Conservation (phyloP, 1,140 invertebrate species). For the Aphidius gifuensis region DNA sequence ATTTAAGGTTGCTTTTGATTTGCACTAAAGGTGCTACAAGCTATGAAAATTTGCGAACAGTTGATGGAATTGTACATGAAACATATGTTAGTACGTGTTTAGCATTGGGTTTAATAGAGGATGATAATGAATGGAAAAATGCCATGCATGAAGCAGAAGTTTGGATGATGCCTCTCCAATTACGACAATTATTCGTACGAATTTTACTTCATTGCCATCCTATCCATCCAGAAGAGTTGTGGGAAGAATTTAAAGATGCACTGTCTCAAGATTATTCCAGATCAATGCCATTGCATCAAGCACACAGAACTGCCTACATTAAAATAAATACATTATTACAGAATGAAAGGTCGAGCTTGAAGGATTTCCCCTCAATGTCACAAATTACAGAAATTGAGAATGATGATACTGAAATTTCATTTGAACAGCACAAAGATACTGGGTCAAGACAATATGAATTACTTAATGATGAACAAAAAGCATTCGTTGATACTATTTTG, state of each 20-base stretch:
- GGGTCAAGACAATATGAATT: not conserved
- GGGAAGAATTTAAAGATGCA: constrained; percentile 19
- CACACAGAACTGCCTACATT: not conserved
- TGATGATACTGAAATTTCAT: not conserved
- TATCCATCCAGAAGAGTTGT: constrained; percentile 9
- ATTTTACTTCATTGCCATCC: constrained; percentile 14
- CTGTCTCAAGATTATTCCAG: constrained; percentile 15
- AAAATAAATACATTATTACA: not conserved
- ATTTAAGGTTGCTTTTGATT: constrained; percentile 16
- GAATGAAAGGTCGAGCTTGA: not conserved
- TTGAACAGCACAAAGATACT: not conserved
- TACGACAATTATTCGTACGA: constrained; percentile 15
- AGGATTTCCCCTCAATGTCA: not conserved
- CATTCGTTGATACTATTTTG: not conserved
- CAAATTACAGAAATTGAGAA: not conserved
- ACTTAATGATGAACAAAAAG: not conserved
- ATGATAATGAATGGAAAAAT: constrained; percentile 5
- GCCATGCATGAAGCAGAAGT: constrained; percentile 1
- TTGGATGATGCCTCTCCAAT: not conserved
- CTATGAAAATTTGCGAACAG: too few relatives aligned
- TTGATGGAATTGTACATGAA: not conserved
- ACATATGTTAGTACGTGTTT: not conserved
- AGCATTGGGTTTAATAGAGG: constrained; percentile 2
- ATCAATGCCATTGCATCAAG: not conserved
- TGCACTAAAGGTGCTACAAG: not conserved